Percentiles rank a stretch among this genome's conserved stretches.
Evolutionary conservation across 2,888 invertebrate genomes (phyloP).

Genomic region (Spodoptera exigua): DNA sequence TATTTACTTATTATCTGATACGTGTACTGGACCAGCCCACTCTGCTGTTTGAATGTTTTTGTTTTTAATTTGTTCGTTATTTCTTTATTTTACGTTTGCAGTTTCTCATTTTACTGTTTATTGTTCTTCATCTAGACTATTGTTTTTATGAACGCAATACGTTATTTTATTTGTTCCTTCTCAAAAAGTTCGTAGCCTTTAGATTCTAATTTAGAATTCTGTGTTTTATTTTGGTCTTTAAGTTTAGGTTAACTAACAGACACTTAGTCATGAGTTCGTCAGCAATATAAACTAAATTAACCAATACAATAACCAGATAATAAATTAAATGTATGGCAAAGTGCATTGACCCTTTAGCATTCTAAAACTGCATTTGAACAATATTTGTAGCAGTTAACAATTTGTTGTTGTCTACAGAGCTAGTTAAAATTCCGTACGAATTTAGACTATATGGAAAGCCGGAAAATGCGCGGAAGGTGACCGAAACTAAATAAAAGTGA

Average conservation of each 20-base stretch:
- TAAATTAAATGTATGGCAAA: constrained; percentile 16
- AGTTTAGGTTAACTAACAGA: no score
- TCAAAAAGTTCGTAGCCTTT: no score
- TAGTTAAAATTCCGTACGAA: constrained; percentile 61
- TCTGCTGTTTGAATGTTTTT: constrained; percentile 2
- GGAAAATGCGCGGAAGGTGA: constrained; percentile 53
- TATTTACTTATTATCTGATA: constrained; percentile 44
- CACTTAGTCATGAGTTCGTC: no score
- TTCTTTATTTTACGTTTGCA: constrained; percentile 1
- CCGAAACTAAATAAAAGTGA: constrained; percentile 54
- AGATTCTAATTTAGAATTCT: no score
- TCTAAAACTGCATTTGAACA: constrained; percentile 28
- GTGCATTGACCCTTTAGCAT: constrained; percentile 14
- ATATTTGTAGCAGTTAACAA: constrained; percentile 25
- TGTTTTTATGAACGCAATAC: no score
- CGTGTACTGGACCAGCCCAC: constrained; percentile 19
- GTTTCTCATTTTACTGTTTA: no score
- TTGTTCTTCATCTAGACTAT: no score
- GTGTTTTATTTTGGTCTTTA: no score
- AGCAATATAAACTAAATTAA: constrained; percentile 8
- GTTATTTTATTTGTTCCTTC: no score
- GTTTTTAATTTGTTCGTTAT: constrained; percentile 3
- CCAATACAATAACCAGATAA: constrained; percentile 8
- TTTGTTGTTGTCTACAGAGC: constrained; percentile 33
- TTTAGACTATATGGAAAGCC: constrained; percentile 58